Evolutionary conservation across 2,113 vertebrate species (phyloP).

Genomic region (Chaetura pelagica): DNA sequence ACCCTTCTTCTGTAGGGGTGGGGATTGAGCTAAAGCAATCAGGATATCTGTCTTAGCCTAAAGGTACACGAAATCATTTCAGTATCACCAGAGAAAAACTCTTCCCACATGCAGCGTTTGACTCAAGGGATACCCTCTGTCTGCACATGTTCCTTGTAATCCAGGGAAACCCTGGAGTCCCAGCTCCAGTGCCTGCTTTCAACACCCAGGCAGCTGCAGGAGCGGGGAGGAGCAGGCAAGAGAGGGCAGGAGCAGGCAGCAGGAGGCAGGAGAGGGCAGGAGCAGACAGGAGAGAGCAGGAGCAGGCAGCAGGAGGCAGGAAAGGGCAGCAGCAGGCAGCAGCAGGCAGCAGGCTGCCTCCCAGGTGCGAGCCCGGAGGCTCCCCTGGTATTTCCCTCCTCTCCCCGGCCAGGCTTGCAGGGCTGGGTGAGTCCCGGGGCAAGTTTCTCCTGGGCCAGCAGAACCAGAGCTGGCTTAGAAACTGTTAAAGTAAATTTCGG

Average conservation of each 20-base stretch:
- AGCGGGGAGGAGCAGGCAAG: neutral
- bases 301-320: neutral
- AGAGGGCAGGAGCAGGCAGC: neutral
- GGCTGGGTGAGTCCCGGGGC: neutral
- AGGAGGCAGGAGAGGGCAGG: rapidly evolving
- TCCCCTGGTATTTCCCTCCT: too few species aligned
- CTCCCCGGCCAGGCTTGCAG: rapidly evolving
- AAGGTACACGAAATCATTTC: neutral
- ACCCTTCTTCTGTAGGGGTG: neutral
- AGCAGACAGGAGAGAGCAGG: too few species aligned
- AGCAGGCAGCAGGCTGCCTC: neutral
- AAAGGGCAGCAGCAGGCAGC: rapidly evolving
- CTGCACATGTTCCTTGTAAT: rapidly evolving
- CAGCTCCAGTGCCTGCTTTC: too few species aligned
- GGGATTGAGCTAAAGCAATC: neutral
- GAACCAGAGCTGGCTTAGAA: neutral
- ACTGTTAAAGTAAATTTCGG: rapidly evolving
- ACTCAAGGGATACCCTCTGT: rapidly evolving
- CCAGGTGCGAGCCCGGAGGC: rapidly evolving
- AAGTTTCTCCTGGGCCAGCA: too few species aligned
- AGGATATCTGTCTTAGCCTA: neutral
- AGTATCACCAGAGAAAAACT: neutral
- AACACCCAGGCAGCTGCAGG: rapidly evolving
- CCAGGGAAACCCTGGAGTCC: too few species aligned
- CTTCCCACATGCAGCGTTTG: neutral